Base-by-base conservation (phyloP, 2,797 vertebrate species). In the Caiman crocodilus region DNA sequence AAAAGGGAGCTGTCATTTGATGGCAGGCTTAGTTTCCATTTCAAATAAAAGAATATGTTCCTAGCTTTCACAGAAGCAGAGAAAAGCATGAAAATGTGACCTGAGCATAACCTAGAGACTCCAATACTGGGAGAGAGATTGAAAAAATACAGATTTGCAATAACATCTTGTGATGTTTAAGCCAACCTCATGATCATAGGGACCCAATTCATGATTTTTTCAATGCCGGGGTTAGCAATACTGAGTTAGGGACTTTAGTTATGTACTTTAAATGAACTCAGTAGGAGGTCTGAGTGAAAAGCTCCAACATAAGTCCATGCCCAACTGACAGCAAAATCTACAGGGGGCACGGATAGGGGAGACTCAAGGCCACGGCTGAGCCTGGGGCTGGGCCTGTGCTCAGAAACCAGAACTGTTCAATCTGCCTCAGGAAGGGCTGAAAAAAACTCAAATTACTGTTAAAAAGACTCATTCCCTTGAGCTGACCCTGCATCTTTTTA, bases 31-130 rank as follows among this genome's bases (percentile, higher is more conserved):
- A 67, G 6, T 6, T 65, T 10, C 21, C 20, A 55, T 79, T 55
- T 13, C 60, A 82, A 71, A 59, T 26, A 75, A 79, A 79, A 67
- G 42, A 10, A 9, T 3, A 35, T 82, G 67, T 30, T 60, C 30
- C 42, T 32, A 35, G 0, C 1, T 3, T 56, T 90, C 12, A 69
- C 3, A 28, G 4, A 50, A 60, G 14, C 32, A 25, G 0, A 21
- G 3, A 77, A 87, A 56, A 81, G 5, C 20, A 71, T 90, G 14
- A 91, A 84, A 82, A 89, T 61, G 26, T 1, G 9, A 79, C 77
- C 3, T 17, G 87, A 92, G 85, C 55, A 57, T 84, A 81, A 28
- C 32, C 23, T 95, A 21, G 60, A 25, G 1, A 42, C 9, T 83
- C 32, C 83, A 5, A 28, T 77, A 1, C 6, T 60, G 63, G 15